Conservation (phyloP, 2,888 invertebrate species). For the Gastrophysa polygoni region DNA sequence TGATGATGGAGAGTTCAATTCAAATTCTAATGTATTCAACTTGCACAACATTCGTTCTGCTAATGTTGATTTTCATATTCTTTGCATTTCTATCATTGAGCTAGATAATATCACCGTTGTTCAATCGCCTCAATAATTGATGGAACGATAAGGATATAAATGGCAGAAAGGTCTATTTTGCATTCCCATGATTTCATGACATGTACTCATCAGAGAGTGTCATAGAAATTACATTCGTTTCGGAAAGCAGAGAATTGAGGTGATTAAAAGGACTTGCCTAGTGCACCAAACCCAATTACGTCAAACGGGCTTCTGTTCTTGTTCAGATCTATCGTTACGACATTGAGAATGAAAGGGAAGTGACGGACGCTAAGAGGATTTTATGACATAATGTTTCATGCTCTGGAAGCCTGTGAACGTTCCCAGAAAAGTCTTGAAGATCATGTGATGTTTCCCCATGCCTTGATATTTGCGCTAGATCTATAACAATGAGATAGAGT, state of each 20-base stretch:
- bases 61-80: too few species aligned
- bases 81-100: too few species aligned
- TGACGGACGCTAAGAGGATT: conserved; percentile 18
- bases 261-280: conserved; percentile 18
- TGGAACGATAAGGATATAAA: too few species aligned
- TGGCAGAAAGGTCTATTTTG: background rate
- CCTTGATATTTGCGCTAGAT: too few species aligned
- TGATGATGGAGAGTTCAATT: too few species aligned
- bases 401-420: conserved; percentile 7
- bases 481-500: too few species aligned
- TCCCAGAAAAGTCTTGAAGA: too few species aligned
- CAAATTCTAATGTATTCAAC: too few species aligned
- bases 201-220: background rate
- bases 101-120: too few species aligned
- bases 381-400: conserved; percentile 18
- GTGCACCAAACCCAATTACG: conserved; percentile 23
- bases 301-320: conserved; percentile 17
- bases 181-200: background rate
- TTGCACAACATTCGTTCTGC: too few species aligned
- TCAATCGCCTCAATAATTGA: too few species aligned
- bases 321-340: conserved; percentile 12
- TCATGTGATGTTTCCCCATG: too few species aligned
- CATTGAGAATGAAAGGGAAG: conserved; percentile 9
- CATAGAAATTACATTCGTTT: conserved; percentile 5
- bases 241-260: background rate